Evolutionary conservation across 2,113 vertebrate genomes (phyloP).

Genomic region (Ascaphus truei): DNA sequence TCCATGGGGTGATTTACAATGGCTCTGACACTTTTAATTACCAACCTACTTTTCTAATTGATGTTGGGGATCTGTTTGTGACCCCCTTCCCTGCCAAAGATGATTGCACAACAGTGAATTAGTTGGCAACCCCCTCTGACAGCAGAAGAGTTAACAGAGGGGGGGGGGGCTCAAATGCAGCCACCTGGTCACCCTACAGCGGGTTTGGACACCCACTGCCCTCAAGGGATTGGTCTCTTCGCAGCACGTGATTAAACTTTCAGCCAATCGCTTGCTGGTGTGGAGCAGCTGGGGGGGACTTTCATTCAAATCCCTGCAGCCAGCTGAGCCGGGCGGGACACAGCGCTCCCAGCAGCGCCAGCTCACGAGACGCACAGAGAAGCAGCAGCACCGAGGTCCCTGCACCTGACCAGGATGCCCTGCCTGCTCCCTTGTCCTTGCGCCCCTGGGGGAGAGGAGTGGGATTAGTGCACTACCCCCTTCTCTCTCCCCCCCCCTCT

Average conservation of each 20-base stretch:
- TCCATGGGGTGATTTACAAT: no score
- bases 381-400: neutral
- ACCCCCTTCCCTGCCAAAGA: no score
- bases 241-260: constrained; percentile 45
- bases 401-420: neutral
- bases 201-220: neutral
- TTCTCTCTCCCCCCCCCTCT: no score
- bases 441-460: neutral
- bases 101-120: no score
- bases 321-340: neutral
- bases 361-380: neutral
- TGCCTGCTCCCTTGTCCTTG: neutral
- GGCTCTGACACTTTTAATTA: no score
- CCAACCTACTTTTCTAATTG: no score
- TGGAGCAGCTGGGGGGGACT: neutral
- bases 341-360: neutral
- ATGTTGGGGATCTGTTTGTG: no score
- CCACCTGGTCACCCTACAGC: neutral
- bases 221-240: neutral
- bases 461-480: neutral
- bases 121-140: no score
- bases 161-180: neutral
- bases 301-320: constrained; percentile 22
- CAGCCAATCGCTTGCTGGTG: constrained; percentile 40
- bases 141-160: no score